Percentiles rank a stretch among this genome's conserved stretches.
phyloP scores from a whole-genome alignment of 1,140 invertebrate genomes.

The Leptinotarsa undecemlineata region DNA sequence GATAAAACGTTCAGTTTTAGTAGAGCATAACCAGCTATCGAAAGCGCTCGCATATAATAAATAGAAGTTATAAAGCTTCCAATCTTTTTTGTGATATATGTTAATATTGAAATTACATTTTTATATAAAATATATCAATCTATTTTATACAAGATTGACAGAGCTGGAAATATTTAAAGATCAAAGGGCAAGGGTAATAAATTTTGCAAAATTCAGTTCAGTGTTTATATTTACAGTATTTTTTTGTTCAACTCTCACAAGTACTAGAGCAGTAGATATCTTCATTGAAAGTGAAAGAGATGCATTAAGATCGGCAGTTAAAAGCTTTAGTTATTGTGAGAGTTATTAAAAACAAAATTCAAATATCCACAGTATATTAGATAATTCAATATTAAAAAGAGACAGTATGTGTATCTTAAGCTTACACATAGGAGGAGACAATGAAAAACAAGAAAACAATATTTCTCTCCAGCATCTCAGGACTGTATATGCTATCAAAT shows the following conservation, averaged over 20 bases:
- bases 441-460: not conserved
- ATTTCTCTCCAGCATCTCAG: not conserved
- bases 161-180: too few relatives aligned
- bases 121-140: too few relatives aligned
- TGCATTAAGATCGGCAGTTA: not conserved
- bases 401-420: too few relatives aligned
- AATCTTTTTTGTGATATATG: too few relatives aligned
- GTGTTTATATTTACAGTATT: slow-evolving; percentile 4
- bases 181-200: too few relatives aligned
- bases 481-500: not conserved
- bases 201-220: not conserved
- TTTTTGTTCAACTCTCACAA: not conserved
- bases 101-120: too few relatives aligned
- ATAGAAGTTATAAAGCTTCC: too few relatives aligned
- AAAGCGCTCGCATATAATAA: too few relatives aligned
- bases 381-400: not conserved
- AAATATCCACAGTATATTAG: not conserved
- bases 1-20: too few relatives aligned
- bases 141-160: too few relatives aligned
- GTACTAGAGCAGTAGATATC: not conserved
- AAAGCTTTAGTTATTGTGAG: not conserved
- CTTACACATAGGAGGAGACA: too few relatives aligned
- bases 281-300: not conserved
- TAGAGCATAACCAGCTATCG: too few relatives aligned
- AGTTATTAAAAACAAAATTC: not conserved